Evolutionary conservation across 2,888 invertebrate genomes (phyloP).

Genomic region (Folsomia manolachei): DNA sequence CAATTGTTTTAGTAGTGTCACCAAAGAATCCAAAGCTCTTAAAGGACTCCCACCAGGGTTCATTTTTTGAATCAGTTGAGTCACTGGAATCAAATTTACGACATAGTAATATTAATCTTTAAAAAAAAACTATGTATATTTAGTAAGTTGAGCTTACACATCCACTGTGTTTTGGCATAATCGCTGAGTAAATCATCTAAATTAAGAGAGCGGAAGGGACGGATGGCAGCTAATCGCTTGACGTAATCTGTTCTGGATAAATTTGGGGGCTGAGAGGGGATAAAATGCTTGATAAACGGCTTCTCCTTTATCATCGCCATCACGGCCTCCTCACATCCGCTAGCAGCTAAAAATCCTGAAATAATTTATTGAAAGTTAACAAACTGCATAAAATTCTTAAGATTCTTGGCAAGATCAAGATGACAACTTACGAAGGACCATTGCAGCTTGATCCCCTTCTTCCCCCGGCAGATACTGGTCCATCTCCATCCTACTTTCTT

Average conservation of each 20-base stretch:
- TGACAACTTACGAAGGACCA: neutral
- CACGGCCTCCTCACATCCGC: conserved; percentile 24
- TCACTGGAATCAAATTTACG: too few relatives aligned
- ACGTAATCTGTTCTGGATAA: conserved; percentile 21
- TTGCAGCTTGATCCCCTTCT: neutral
- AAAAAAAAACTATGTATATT: neutral
- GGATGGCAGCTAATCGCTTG: conserved; percentile 14
- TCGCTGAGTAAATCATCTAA: conserved; percentile 29
- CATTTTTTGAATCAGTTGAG: neutral
- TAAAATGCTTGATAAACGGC: conserved; percentile 15
- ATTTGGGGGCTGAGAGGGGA: conserved; percentile 21
- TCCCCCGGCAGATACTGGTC: neutral
- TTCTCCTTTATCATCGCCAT: conserved; percentile 29
- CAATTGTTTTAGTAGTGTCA: conserved; percentile 4
- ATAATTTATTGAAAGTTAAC: neutral
- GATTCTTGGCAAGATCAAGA: neutral
- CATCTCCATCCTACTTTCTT: too few relatives aligned
- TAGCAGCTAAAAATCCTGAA: conserved; percentile 28
- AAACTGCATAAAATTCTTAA: neutral
- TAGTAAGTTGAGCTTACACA: conserved; percentile 14
- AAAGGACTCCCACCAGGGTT: neutral
- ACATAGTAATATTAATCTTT: neutral
- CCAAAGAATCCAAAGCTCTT: neutral
- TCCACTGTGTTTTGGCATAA: conserved; percentile 27
- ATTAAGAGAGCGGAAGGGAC: conserved; percentile 1